Evolutionary conservation across 2,113 vertebrate genomes (phyloP), one percentile per base, ranked within the genome.

Genomic region (Crotophaga sulcirostris): DNA sequence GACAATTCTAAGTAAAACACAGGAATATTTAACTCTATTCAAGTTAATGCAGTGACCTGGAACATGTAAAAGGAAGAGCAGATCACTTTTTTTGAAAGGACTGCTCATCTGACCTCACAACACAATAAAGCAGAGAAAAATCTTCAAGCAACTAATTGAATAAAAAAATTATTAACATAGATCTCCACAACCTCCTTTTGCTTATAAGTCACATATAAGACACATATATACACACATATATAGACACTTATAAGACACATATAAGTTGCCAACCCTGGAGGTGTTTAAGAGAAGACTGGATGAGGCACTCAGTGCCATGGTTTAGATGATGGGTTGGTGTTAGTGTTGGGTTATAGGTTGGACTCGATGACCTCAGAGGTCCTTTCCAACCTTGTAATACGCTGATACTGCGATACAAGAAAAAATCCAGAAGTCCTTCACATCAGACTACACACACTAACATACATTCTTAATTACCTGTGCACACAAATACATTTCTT

Each of bases 401-500:
- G n/a, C n/a, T n/a, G n/a, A n/a, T n/a, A n/a, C n/a, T n/a, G n/a
- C n/a, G n/a, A n/a, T n/a, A 34, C 24, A 36, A 90, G 29, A 64
- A 59, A 82, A 79, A 75, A 34, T 11, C 24, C 25, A 70, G 77
- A 94, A 33, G 25, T 38, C 47, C 83, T 68, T 94, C 60, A 91
- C 26, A 76, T 40, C 6, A 88, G 47, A 34, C 51, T 36, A 55
- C 9, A 34, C 20, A 18, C 16, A 18, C 15, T 72, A 16, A 18
- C 19, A n/a, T 29, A 62, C 56, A 75, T 24, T 45, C 29, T 95
- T 92, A 92, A 89, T 93, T 90, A 94, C 72, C 70, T 90, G 52
- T 33, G 33, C 70, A 89, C 79, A 79, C 81, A 94, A 55, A 81
- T 87, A 20, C 3, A 55, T 25, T 93, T 94, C 63, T 84, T 42